These are phyloP conservation scores for Ciconia nigra DNA, from an alignment of 2,797 vertebrate genomes.

Conservation along the genomic window DNA sequence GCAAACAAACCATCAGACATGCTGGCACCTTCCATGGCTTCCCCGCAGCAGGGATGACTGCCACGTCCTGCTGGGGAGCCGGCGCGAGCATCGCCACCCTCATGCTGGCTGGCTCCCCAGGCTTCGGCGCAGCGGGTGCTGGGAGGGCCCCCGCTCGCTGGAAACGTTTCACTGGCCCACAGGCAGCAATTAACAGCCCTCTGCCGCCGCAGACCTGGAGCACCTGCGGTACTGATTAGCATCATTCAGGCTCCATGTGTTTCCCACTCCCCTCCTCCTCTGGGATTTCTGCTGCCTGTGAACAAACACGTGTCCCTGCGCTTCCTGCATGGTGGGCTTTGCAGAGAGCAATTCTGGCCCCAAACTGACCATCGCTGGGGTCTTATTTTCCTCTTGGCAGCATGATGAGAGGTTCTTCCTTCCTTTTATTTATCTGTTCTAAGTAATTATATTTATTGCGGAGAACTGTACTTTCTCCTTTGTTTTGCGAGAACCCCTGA, in stretches of 20 bases:
- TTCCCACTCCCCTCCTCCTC: slow-evolving; percentile 50
- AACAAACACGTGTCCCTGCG: slow-evolving; percentile 18
- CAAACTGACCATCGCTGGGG: background rate
- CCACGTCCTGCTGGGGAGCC: background rate
- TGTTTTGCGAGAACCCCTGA: slow-evolving; percentile 1
- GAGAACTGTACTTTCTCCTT: slow-evolving; percentile 22
- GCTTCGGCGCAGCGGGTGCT: background rate
- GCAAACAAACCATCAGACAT: background rate
- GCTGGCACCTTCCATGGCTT: background rate
- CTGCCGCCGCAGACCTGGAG: background rate
- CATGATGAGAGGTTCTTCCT: slow-evolving; percentile 33
- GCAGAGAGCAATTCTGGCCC: background rate
- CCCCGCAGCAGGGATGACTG: background rate
- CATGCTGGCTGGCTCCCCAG: accelerated
- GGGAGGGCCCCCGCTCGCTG: background rate
- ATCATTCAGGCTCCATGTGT: slow-evolving; percentile 64
- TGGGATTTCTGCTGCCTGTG: slow-evolving; percentile 40
- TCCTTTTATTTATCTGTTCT: slow-evolving; percentile 29
- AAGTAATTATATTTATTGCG: background rate
- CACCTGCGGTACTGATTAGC: slow-evolving; percentile 58
- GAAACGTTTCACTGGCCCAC: slow-evolving; percentile 7
- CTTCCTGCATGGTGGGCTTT: slow-evolving; percentile 13
- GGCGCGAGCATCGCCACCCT: accelerated
- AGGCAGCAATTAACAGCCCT: slow-evolving; percentile 63
- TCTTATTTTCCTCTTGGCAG: background rate